Percentiles rank a stretch among this genome's conserved stretches.
Conservation (phyloP, 35 echinoderm and acorn worm genomes). For the Strongylocentrotus purpuratus region DNA sequence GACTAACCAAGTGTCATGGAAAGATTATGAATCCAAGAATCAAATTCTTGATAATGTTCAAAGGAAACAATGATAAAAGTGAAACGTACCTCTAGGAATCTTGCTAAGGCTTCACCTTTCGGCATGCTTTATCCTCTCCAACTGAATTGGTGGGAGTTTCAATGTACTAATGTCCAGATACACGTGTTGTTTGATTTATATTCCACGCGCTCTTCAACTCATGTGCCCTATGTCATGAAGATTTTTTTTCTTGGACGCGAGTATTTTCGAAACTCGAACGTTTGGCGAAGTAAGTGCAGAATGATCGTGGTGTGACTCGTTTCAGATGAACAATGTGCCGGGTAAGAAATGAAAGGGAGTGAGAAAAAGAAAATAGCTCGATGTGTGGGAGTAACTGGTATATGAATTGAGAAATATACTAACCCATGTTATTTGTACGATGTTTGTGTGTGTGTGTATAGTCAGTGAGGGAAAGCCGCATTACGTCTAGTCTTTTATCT, state of each 20-base stretch:
- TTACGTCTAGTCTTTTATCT: slow-evolving; percentile 59
- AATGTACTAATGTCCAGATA: slow-evolving; percentile 12
- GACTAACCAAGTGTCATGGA: too few relatives aligned
- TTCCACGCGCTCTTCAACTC: background rate
- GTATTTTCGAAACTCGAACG: background rate
- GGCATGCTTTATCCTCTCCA: background rate
- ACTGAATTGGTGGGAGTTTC: background rate
- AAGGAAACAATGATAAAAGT: background rate
- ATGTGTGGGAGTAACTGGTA: slow-evolving; percentile 1
- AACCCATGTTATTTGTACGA: slow-evolving; percentile 40
- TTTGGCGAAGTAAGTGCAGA: background rate
- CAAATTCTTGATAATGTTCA: too few relatives aligned
- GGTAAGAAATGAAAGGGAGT: background rate
- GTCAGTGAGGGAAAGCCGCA: slow-evolving; percentile 48
- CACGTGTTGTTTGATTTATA: background rate
- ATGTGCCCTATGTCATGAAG: background rate
- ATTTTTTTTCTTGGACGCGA: background rate
- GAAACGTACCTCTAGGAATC: background rate
- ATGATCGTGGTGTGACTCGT: background rate
- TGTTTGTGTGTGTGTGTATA: slow-evolving; percentile 60
- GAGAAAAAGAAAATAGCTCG: background rate
- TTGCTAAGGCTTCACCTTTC: background rate
- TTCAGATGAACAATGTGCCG: background rate
- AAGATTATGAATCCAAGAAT: too few relatives aligned
- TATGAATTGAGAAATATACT: slow-evolving; percentile 19